A percentile compares a stretch with the other conserved stretches of the same genome.
Conservation (phyloP, 2,797 vertebrate genomes). For the Coranthus polyacanthus region DNA sequence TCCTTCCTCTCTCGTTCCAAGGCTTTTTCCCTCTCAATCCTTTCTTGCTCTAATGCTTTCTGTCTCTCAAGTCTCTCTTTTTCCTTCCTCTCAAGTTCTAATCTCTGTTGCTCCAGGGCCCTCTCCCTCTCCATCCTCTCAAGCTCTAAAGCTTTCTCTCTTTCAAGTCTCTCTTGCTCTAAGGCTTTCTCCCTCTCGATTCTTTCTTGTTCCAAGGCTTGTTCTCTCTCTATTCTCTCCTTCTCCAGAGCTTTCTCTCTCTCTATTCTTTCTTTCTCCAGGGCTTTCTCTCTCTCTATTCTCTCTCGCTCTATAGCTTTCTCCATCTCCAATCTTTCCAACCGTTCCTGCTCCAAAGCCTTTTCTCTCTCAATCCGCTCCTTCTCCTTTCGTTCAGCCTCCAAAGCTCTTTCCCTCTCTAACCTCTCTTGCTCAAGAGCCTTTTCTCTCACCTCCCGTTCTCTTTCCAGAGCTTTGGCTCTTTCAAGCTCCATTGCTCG, state of each 20-base stretch:
- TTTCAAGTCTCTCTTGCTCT: conserved; percentile 51
- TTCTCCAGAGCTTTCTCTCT: conserved; percentile 46
- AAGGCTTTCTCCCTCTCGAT: conserved; percentile 45
- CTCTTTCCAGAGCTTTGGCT: conserved; percentile 51
- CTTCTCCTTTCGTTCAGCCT: conserved; percentile 58
- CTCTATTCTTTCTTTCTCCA: conserved; percentile 54
- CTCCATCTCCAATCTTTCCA: no score
- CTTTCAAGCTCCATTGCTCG: conserved; percentile 64
- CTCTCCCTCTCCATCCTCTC: conserved; percentile 45
- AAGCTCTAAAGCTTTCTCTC: conserved; percentile 38
- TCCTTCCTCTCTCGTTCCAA: conserved; percentile 57
- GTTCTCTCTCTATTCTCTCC: conserved; percentile 58
- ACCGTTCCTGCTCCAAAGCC: conserved; percentile 52
- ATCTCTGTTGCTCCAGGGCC: conserved; percentile 36
- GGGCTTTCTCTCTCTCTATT: conserved; percentile 36
- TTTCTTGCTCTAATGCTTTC: conserved; percentile 49
- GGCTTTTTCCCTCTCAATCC: conserved; percentile 33
- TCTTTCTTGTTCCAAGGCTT: conserved; percentile 48
- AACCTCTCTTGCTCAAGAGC: conserved; percentile 58
- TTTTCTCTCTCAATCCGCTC: conserved; percentile 63
- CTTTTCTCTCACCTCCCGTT: conserved; percentile 50
- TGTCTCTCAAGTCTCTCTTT: conserved; percentile 40
- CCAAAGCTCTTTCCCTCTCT: conserved; percentile 53
- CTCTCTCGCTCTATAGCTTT: conserved; percentile 27
- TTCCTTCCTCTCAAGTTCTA: conserved; percentile 45